Conservation (phyloP, 2,797 vertebrate genomes). For the Cygnus olor region DNA sequence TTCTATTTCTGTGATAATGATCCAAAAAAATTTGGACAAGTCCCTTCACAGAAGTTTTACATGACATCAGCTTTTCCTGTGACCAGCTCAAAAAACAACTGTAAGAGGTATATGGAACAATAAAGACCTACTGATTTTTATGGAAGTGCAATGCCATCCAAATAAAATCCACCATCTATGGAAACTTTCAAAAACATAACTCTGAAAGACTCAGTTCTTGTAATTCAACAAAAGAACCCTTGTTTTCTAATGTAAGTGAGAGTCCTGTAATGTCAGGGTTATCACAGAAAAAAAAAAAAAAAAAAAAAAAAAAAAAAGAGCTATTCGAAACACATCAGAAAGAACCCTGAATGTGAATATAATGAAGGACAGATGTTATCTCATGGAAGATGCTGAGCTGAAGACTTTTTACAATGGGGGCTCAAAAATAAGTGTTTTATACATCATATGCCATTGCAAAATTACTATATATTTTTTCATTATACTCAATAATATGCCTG, state of each 20-base stretch:
- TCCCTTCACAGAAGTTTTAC: neutral
- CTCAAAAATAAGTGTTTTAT: neutral
- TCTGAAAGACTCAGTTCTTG: neutral
- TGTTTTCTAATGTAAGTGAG: conserved; percentile 30
- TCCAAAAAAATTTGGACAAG: neutral
- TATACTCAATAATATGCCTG: neutral
- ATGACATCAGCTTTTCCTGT: conserved; percentile 45
- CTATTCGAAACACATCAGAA: conserved; percentile 14
- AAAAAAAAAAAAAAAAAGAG: neutral
- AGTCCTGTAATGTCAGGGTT: conserved; percentile 20
- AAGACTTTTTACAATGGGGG: neutral
- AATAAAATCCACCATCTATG: conserved; percentile 40
- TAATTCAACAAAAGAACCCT: conserved; percentile 26
- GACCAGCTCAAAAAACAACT: conserved; percentile 25
- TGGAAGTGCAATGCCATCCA: conserved; percentile 34
- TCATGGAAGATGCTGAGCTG: neutral
- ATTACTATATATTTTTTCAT: rapidly evolving
- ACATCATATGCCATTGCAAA: neutral
- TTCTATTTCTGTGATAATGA: conserved; percentile 9
- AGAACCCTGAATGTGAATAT: neutral
- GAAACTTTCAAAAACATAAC: conserved; percentile 55
- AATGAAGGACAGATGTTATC: conserved; percentile 52
- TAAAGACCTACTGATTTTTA: conserved; percentile 10
- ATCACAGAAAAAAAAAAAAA: conserved; percentile 17
- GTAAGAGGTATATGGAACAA: conserved; percentile 30